Percentiles rank a stretch among this genome's conserved stretches.
These are phyloP conservation scores for Spinus pinus DNA, from an alignment of 2,797 vertebrate species.

Conservation along the genomic window DNA sequence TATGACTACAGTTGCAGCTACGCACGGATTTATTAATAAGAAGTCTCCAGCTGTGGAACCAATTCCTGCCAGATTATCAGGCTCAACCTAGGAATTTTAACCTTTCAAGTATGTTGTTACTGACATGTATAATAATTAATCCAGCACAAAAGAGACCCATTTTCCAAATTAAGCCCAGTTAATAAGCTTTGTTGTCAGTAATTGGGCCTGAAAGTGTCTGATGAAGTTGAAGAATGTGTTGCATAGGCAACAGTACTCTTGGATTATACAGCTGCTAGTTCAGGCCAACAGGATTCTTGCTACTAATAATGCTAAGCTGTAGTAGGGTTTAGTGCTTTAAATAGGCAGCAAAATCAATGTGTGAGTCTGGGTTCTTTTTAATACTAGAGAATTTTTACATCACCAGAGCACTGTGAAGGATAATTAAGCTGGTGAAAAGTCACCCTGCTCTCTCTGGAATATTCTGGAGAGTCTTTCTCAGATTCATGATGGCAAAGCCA, in stretches of 20 bases:
- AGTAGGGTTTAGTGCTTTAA: not conserved
- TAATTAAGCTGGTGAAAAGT: not conserved
- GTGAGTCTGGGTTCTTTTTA: not conserved
- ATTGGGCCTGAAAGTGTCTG: slow-evolving; percentile 17
- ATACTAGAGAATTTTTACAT: not conserved
- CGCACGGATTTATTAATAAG: not conserved
- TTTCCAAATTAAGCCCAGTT: slow-evolving; percentile 30
- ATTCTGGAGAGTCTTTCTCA: not conserved
- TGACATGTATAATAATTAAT: slow-evolving; percentile 37
- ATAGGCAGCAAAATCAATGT: not conserved
- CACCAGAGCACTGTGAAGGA: not conserved
- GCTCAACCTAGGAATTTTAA: slow-evolving; percentile 16
- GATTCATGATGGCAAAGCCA: not conserved
- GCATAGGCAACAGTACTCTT: slow-evolving; percentile 12
- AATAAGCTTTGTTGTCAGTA: slow-evolving; percentile 44
- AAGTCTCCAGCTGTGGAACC: not conserved
- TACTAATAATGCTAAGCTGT: not conserved
- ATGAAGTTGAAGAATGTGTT: slow-evolving; percentile 24
- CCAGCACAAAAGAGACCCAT: not conserved
- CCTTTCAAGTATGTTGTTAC: slow-evolving; percentile 20
- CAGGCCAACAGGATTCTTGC: not conserved
- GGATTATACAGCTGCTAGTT: slow-evolving; percentile 4
- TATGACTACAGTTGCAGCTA: not conserved
- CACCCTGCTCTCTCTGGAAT: not conserved
- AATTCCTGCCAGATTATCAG: slow-evolving; percentile 30